A percentile compares a stretch with the other conserved stretches of the same genome.
Evolutionary conservation across 2,888 invertebrate genomes (phyloP).

Genomic region (Minunthozetes semirufus): DNA sequence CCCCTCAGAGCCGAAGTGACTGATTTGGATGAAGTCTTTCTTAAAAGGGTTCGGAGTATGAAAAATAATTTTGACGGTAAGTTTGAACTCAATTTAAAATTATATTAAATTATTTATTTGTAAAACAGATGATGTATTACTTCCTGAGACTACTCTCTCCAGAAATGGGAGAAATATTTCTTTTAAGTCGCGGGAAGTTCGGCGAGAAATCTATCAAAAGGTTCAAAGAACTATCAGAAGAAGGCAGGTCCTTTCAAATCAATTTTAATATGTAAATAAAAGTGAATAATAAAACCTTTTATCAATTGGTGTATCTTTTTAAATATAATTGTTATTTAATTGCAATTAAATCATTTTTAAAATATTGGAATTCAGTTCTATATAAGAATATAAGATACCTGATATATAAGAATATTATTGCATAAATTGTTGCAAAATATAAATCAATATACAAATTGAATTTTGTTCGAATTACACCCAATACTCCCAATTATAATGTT

Average conservation of each 20-base stretch:
- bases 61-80: slow-evolving; percentile 15
- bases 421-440: no score
- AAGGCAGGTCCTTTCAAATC: neutral
- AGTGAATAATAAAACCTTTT: no score
- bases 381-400: no score
- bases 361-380: no score
- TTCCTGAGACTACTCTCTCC: neutral
- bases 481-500: no score
- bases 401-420: no score
- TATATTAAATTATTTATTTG: neutral
- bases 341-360: no score
- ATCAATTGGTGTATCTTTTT: no score
- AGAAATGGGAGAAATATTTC: neutral
- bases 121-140: neutral
- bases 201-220: neutral
- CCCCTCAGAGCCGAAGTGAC: neutral
- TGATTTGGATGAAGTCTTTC: neutral
- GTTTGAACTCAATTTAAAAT: neutral
- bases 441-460: no score
- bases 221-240: neutral
- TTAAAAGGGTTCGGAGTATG: neutral
- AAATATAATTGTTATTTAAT: no score
- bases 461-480: no score
- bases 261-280: neutral
- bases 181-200: neutral